Evolutionary conservation across 2,888 invertebrate species (phyloP), one percentile per base, ranked within the genome.

Genomic region (Antitype chi): DNA sequence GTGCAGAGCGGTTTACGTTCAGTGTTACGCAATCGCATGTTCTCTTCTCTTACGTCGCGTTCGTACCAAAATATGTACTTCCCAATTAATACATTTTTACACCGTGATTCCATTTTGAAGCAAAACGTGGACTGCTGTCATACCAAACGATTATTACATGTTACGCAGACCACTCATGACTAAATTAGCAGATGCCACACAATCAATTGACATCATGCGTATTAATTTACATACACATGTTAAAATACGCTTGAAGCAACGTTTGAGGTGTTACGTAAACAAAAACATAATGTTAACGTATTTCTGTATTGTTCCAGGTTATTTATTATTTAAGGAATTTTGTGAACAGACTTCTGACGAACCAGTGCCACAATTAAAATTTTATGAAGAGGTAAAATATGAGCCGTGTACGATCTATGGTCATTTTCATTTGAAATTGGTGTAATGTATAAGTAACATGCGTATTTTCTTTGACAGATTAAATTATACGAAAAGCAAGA

Each of bases 401-500:
- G 55, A 69, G n/a, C 23, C 17, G 63, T 62, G 52, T 62, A 59
- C 55, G 52, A 28, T 73, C 47, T 28, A 57, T n/a, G 63, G 70
- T 20, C 25, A 62, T 72, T 25, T 52, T 70, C 15, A 55, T 75
- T 60, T 38, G 60, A 64, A 69, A 69, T 55, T 62, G n/a, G 13
- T 62, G 25, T 68, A n/a, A 38, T 47, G 2, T 64, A 23, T 70
- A 25, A 49, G 11, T 64, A 47, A 53, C 23, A 84, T 82, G 43
- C n/a, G 59, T 86, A 74, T 84, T 88, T 91, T 93, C 89, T 90
- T 91, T 97, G 97, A 82, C 97, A 99, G 99, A 99, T 99, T 94
- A 99, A 99, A 97, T 98, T 98, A 95, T 99, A 99, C 97, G 99
- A 99, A 97, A 99, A 99, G 97, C 97, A 99, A 94, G 99, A 99